Conservation (phyloP, 2,888 invertebrate species). For the Brachyopa scutellaris region DNA sequence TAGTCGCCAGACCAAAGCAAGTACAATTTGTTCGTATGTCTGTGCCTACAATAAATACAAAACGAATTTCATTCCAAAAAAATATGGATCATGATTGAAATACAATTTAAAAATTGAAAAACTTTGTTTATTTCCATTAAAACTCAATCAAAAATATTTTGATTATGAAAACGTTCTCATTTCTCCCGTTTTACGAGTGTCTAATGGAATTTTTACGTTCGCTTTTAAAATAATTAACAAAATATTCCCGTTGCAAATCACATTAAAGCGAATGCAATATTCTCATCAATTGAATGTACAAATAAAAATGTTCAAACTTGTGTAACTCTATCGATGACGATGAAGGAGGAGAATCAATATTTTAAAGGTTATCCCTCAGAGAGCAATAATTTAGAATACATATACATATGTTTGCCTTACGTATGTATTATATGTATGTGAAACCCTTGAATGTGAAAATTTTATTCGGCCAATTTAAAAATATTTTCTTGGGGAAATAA, state of each 20-base stretch:
- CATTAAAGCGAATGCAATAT: slow-evolving; percentile 13
- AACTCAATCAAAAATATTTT: background rate
- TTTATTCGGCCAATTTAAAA: slow-evolving; percentile 42
- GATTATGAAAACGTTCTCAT: background rate
- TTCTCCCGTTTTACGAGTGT: too few relatives aligned
- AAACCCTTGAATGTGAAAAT: slow-evolving; percentile 45
- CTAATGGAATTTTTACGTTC: background rate
- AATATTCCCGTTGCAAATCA: background rate
- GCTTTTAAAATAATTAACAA: background rate
- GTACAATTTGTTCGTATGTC: too few relatives aligned
- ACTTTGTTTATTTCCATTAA: background rate
- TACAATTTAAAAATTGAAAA: background rate
- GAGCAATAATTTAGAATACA: slow-evolving; percentile 49
- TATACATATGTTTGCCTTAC: background rate
- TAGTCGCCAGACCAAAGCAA: too few relatives aligned
- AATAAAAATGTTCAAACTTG: background rate
- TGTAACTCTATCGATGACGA: background rate
- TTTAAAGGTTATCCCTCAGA: slow-evolving; percentile 20
- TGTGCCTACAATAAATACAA: too few relatives aligned
- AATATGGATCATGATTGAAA: too few relatives aligned
- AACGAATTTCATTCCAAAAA: too few relatives aligned
- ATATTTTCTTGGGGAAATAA: slow-evolving; percentile 38
- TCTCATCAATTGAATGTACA: background rate
- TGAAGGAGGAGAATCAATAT: too few relatives aligned
- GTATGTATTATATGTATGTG: slow-evolving; percentile 25